Base-by-base conservation (phyloP, 1,140 invertebrate species). In the Camponotus floridanus region DNA sequence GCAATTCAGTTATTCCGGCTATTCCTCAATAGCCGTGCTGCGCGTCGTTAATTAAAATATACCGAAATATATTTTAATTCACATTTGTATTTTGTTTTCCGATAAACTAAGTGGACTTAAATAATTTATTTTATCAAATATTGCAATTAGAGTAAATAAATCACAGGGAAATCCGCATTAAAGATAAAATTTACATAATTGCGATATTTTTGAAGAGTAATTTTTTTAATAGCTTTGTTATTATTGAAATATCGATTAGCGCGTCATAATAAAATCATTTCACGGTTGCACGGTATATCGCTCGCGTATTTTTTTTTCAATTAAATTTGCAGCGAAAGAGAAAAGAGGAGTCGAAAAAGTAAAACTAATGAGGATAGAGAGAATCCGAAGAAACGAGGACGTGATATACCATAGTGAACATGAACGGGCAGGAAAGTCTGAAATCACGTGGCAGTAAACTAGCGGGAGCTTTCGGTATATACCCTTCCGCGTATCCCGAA, bases 361-460 rank as follows among this genome's bases (percentile, higher is more conserved):
- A 73, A 74, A 61, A 36, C 68, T 74, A 83, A 83, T 73, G 79
- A 83, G 79, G 18, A 73, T 62, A 48, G 79, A 51, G 48, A 18
- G 48, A 81, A 73, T 42, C 36, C 13, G 36, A 73, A 57, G 64
- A 57, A 55, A 51, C 15, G 48, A 51, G 64, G 36, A 68, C 67
- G 79, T 81, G 79, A 83, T 71, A 59, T 55, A 48, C 48, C 8
- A 33, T 26, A 48, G 36, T 33, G 73, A 88, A 78, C 74, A 79
- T 85, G 74, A 21, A 51, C 73, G 21, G 67, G 59, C n/a, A 59
- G 70, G 59, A 79, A 88, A 88, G 87, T 88, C 67, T 62, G 71
- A 88, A 78, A 88, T 85, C 87, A 84, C 86, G 67, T 61, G 67
- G 87, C 59, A 61, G 87, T 88, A 85, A 88, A 88, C 73, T 78